phyloP scores from a whole-genome alignment of 37 sponge, comb jelly and placozoan species.

The Halichondria panicea region DNA sequence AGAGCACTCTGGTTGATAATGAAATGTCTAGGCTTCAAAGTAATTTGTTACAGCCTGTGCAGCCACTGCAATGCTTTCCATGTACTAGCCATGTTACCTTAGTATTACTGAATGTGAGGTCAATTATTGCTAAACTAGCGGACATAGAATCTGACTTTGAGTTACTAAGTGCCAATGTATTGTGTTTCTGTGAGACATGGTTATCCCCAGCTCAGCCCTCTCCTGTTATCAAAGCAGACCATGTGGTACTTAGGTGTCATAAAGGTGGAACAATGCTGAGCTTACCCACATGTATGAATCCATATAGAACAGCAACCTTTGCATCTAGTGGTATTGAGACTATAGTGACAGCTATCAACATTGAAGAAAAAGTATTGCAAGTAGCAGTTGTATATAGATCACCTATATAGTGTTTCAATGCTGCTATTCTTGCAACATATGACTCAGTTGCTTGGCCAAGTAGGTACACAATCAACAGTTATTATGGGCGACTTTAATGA shows the following conservation, averaged over 20 bases:
- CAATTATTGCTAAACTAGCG: slow-evolving; percentile 18
- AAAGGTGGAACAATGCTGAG: slow-evolving; percentile 13
- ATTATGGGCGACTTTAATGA: slow-evolving; percentile 37
- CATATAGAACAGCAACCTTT: not conserved
- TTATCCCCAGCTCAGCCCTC: slow-evolving; percentile 19
- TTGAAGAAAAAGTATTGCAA: not conserved
- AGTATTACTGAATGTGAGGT: slow-evolving; percentile 37
- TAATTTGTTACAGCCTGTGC: not conserved
- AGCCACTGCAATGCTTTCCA: slow-evolving; percentile 1
- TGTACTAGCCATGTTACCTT: slow-evolving; percentile 5
- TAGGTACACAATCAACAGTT: not conserved
- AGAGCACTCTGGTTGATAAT: not conserved
- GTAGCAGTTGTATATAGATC: slow-evolving; percentile 35
- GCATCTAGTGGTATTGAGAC: slow-evolving; percentile 28
- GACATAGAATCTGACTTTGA: slow-evolving; percentile 7
- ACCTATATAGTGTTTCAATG: not conserved
- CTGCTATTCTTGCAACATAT: not conserved
- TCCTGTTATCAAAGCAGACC: slow-evolving; percentile 10
- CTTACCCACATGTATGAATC: slow-evolving; percentile 5
- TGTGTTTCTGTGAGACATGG: slow-evolving; percentile 42
- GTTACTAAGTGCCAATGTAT: slow-evolving; percentile 2
- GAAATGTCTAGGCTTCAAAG: not conserved
- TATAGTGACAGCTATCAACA: not conserved
- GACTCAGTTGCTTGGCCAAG: no score
- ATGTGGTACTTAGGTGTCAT: slow-evolving; percentile 16